Conservation (phyloP, 2,797 vertebrate species). For the Dicrostonyx torquatus region DNA sequence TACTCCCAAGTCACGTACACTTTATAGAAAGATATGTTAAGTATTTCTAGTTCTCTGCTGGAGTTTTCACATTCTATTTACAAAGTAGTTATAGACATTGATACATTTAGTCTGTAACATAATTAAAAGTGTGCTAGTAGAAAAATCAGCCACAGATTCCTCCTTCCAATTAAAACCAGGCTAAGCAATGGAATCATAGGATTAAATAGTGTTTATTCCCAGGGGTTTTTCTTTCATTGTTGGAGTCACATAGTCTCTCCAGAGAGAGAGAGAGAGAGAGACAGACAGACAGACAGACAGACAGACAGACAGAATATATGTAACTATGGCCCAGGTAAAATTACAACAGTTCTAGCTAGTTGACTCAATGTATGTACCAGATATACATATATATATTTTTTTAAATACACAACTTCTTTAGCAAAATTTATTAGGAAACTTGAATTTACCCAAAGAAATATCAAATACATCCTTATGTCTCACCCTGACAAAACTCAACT, state of each 20-base stretch:
- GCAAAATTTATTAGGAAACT: neutral
- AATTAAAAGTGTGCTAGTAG: neutral
- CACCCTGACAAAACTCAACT: neutral
- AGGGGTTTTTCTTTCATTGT: neutral
- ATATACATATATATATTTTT: no score
- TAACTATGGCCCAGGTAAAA: neutral
- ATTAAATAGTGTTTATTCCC: neutral
- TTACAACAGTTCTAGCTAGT: neutral
- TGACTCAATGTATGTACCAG: neutral
- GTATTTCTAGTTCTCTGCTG: neutral
- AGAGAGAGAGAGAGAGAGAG: no score
- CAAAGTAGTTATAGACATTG: neutral
- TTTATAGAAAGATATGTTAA: neutral
- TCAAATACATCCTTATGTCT: neutral
- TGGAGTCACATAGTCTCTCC: neutral
- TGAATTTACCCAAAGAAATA: neutral
- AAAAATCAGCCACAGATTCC: neutral
- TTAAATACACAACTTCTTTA: neutral
- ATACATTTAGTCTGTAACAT: neutral
- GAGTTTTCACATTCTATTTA: neutral
- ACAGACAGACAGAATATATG: neutral
- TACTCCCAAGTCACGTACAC: neutral
- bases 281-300: neutral
- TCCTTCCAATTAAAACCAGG: neutral
- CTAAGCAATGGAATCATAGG: neutral